phyloP scores from a whole-genome alignment of 2,888 invertebrate genomes.

The Parnassius glacialis region DNA sequence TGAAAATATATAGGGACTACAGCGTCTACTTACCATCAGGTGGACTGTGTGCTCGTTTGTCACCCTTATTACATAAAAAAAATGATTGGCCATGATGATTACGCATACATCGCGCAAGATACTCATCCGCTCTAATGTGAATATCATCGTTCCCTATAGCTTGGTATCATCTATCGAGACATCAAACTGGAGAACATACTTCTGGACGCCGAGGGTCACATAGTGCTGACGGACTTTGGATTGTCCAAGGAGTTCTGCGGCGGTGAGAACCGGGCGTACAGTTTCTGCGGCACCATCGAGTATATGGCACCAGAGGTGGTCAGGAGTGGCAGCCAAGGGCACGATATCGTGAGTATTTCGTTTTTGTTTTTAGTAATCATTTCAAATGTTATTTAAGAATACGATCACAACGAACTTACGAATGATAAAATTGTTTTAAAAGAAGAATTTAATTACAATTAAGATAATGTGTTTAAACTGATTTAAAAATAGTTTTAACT shows the following conservation, averaged over 20 bases:
- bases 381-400: no score
- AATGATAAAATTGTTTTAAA: no score
- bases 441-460: no score
- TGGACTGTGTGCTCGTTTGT: no score
- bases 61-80: no score
- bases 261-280: slow-evolving; percentile 91
- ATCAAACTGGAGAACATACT: slow-evolving; percentile 98
- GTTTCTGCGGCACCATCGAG: slow-evolving; percentile 98
- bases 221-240: slow-evolving; percentile 98
- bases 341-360: slow-evolving; percentile 92
- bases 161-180: slow-evolving; percentile 98
- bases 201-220: slow-evolving; percentile 95
- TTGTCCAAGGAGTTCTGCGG: slow-evolving; percentile 95
- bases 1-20: no score
- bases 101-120: no score
- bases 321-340: slow-evolving; percentile 92
- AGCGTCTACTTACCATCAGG: no score
- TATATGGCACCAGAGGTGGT: slow-evolving; percentile 98
- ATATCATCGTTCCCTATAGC: slow-evolving; percentile 73
- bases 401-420: no score
- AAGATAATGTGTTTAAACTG: no score
- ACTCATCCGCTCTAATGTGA: not conserved
- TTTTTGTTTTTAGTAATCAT: not conserved
- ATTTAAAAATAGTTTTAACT: no score
- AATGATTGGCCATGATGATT: no score